Evolutionary conservation across 2,113 vertebrate genomes (phyloP), one percentile per base, ranked within the genome.

Genomic region (Stictonetta naevosa): DNA sequence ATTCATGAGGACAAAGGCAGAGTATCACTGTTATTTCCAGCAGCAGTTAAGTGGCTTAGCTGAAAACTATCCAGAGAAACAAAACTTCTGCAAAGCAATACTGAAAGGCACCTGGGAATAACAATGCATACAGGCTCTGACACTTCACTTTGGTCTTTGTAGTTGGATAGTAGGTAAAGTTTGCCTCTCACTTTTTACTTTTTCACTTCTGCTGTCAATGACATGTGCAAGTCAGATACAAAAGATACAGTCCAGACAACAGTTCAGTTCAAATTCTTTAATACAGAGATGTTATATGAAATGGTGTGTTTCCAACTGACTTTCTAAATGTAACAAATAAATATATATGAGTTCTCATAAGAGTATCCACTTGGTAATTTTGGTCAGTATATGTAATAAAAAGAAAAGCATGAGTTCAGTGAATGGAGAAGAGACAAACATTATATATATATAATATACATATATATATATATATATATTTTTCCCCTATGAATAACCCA

Each of bases 251-350:
- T 69, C 31, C 3, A 53, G 17, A 28, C 5, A 2, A 1, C 1
- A 22, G 12, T 58, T 60, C 8, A 76, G 6, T 36, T 62, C 33
- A 53, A 46, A 22, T 36, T 50, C 5, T 52, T 72, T 78, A 74
- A 50, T 59, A 52, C 11, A 16, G 11, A 66, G 26, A 62, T 6
- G 34, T 6, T 25, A 19, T 18, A 13, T 19, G 33, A 78, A 67
- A 0, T 1, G 23, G 23, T 11, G 25, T 16, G 11, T 28, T 69
- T 29, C 5, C 40, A 53, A 28, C 1, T 42, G 46, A n/a, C 5
- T 56, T 83, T 73, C 15, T 13, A 58, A 71, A 84, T 11, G 6
- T 10, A 80, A 17, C 26, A 72, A 68, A 28, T 46, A 83, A 50
- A 20, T 56, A 58, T 10, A 23, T 52, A 48, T 10, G 7, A 69